These are phyloP conservation scores for Caenorhabditis wallacei DNA, from an alignment of 2,888 invertebrate genomes.

Conservation along the genomic window DNA sequence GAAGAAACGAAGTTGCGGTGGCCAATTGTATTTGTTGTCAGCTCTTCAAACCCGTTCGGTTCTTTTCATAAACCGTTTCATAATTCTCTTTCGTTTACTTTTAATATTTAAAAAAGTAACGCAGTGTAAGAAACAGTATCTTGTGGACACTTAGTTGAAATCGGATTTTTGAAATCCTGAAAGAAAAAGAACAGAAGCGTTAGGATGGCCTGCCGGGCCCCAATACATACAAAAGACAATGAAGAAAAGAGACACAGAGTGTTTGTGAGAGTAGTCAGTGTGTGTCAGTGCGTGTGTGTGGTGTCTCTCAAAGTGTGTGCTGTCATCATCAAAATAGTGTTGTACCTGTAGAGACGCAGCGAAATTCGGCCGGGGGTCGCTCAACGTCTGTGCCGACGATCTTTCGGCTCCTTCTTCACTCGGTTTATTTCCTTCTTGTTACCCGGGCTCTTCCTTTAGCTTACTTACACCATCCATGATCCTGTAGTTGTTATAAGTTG, in stretches of 20 bases:
- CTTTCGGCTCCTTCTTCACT: conserved; percentile 58
- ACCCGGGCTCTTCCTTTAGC: conserved; percentile 30
- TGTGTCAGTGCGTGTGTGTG: conserved; percentile 54
- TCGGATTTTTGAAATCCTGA: not conserved
- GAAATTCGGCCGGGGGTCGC: conserved; percentile 56
- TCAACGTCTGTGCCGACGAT: conserved; percentile 61
- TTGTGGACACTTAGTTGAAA: conserved; percentile 16
- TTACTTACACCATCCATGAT: not conserved
- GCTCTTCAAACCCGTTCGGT: conserved; percentile 27
- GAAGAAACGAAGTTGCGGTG: conserved; percentile 1
- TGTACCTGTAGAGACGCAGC: conserved; percentile 55
- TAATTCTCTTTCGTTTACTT: conserved; percentile 6
- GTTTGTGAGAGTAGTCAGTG: conserved; percentile 58
- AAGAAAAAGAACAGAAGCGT: conserved; percentile 40
- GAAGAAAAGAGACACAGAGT: conserved; percentile 57
- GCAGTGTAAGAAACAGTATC: conserved; percentile 9
- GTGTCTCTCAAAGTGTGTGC: conserved; percentile 53
- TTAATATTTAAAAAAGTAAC: not conserved
- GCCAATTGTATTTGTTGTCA: conserved; percentile 33
- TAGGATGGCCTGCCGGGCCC: conserved; percentile 39
- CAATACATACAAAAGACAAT: conserved; percentile 61
- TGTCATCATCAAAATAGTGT: conserved; percentile 37
- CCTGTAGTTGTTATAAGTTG: no score
- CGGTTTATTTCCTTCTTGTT: conserved; percentile 54
- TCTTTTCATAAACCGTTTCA: not conserved